phyloP scores from a whole-genome alignment of 2,888 invertebrate genomes.

The Drosophila paranaensis region DNA sequence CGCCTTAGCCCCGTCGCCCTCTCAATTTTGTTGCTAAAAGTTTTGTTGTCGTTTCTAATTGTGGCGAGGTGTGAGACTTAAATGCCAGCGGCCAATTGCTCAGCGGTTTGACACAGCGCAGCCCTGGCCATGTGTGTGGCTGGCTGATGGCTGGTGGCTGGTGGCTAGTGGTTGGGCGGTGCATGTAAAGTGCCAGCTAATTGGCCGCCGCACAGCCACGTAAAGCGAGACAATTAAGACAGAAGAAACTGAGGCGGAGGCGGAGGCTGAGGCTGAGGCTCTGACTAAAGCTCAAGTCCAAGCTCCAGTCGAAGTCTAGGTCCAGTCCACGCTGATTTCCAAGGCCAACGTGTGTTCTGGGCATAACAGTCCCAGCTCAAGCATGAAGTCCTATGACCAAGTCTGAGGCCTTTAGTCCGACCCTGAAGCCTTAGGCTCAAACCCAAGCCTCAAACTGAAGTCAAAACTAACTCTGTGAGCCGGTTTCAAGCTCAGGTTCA shows the following conservation, averaged over 20 bases:
- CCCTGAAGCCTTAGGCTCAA: background rate
- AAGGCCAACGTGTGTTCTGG: no score
- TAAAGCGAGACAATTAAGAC: constrained; percentile 56
- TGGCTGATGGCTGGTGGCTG: background rate
- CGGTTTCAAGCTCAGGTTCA: background rate
- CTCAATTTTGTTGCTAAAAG: constrained; percentile 56
- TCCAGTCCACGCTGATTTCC: background rate
- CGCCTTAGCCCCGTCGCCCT: background rate
- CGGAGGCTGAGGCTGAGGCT: background rate
- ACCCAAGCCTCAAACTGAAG: background rate
- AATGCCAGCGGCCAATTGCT: constrained; percentile 67
- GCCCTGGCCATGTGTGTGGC: background rate
- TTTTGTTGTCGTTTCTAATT: constrained; percentile 71
- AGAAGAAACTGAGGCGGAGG: background rate
- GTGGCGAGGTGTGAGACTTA: constrained; percentile 73
- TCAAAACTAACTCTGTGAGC: no score
- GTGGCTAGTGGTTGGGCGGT: constrained; percentile 20
- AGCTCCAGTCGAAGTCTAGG: background rate
- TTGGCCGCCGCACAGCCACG: constrained; percentile 57
- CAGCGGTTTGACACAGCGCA: constrained; percentile 29
- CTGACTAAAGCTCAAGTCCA: background rate
- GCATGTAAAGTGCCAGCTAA: constrained; percentile 61
- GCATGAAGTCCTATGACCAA: no score
- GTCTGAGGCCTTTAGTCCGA: no score
- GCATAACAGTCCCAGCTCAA: no score